A percentile compares a stretch with the other conserved stretches of the same genome.
phyloP scores from a whole-genome alignment of 2,113 vertebrate species.

The Echinops telfairi region DNA sequence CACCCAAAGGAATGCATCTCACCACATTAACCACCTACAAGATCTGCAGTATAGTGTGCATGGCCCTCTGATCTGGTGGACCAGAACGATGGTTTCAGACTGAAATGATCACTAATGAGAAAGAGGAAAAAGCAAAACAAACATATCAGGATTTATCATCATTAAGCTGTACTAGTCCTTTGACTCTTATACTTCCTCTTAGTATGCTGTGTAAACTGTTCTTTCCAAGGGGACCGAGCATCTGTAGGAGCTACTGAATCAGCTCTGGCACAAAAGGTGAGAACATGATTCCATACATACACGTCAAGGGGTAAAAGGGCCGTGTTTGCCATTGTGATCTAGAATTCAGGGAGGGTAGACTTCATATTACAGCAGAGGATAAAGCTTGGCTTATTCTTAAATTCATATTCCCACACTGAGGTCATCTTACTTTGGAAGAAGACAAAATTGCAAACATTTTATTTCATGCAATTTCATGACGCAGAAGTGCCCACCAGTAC shows the following conservation, averaged over 20 bases:
- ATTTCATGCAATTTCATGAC: slow-evolving; percentile 46
- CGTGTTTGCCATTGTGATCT: background rate
- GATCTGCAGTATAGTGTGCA: background rate
- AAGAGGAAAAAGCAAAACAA: slow-evolving; percentile 45
- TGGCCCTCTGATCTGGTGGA: slow-evolving; percentile 3
- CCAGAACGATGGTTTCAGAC: background rate
- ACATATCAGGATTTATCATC: background rate
- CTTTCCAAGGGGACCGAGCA: background rate
- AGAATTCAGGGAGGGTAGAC: background rate
- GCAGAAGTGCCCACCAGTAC: background rate
- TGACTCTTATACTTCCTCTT: background rate
- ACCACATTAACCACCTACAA: background rate
- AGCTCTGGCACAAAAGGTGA: background rate
- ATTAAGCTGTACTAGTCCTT: background rate
- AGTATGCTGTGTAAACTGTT: background rate
- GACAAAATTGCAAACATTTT: slow-evolving; percentile 47
- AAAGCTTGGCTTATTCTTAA: background rate
- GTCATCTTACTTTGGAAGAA: slow-evolving; percentile 50
- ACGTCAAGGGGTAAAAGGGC: background rate
- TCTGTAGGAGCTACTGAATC: background rate
- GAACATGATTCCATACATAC: background rate
- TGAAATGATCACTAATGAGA: slow-evolving; percentile 10
- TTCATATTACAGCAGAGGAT: background rate
- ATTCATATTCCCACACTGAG: slow-evolving; percentile 47
- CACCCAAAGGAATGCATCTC: too few relatives aligned